Evolutionary conservation across 2,888 invertebrate species (phyloP), one percentile per base, ranked within the genome.

Genomic region (Athalia circularis): DNA sequence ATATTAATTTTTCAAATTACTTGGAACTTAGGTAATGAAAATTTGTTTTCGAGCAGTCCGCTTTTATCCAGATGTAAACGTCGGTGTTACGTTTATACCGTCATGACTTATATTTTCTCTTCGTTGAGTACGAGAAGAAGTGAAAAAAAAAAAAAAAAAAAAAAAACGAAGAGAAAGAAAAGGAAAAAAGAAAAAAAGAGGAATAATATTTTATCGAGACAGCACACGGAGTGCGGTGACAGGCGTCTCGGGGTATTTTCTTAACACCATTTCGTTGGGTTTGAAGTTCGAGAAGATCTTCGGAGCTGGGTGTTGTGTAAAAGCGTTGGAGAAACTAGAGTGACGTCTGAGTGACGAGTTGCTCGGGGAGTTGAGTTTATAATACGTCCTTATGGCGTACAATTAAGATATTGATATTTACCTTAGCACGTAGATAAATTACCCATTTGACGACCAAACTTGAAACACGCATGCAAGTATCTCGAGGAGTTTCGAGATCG

Each of bases 391-490:
- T 3, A 65, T 13, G 6, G 15, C 15, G 11, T n/a, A 54, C 68
- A 43, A 54, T 68, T 54, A 68, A 9, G 13, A 70, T 57, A 70
- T 57, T 70, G 54, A 70, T 70, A 70, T 70, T 70, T 70, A 70
- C 70, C 7, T 70, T 57, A 50, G n/a, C 13, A 5, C n/a, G n/a
- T 43, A 7, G 3, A 9, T 5, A 9, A 54, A 11, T 54, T 54
- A 54, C 7, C 4, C 54, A 68, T 68, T 68, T 43, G 52, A 43
- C 45, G 68, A 68, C 54, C 54, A 54, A 54, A 54, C 11, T 8
- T 45, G 54, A 57, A 54, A 54, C 70, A 57, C 43, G 43, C 54
- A 68, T 7, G 11, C 0, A 68, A 9, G 29, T 15, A 70, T 54
- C 0, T 43, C 57, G 5, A 67, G 3, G n/a, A 29, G 67, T 3